Base-by-base conservation (phyloP, 2,888 invertebrate species). In the Pimpla rufipes region DNA sequence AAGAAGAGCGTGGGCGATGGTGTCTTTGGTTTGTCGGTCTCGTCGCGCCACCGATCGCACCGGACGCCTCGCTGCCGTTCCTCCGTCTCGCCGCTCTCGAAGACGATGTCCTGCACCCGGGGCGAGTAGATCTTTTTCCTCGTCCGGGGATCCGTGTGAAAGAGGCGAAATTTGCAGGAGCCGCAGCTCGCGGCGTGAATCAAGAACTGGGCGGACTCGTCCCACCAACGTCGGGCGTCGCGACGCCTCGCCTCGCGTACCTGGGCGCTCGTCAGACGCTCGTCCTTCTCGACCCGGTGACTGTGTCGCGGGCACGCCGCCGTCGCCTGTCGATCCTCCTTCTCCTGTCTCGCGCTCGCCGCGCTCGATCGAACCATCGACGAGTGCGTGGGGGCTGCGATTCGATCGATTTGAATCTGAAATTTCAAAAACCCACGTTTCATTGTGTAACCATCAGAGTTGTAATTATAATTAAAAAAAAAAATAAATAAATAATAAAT, bases 331-430 rank as follows among this genome's bases (percentile, higher is more conserved):
- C 85, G 84, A 2, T 81, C 50, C 10, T 67, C 67, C 29, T 57
- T 73, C 8, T 81, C 73, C 37, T 79, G 47, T 8, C 50, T 80
- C 21, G 45, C 29, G 29, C 29, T 59, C 29, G 21, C 10, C 10
- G 75, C 77, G 50, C 70, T 66, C n/a, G 83, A 86, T 73, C 95
- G 95, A 45, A 93, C 91, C 75, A 95, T 85, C n/a, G 95, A 96
- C 13, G 96, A 95, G 88, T 95, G 95, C 0, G 96, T 96, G 1
- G 96, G 96, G 0, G 96, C 95, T 7, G 95, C 94, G 77, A 96
- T 94, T 75, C 96, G 94, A 29, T 95, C 95, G 88, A 96, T 87
- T 76, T 93, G 91, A 40, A 93, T 94, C 96, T 96, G 88, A 62
- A 83, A 73, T 67, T 70, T 21, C 74, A 82, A 55, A 37, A 64